Evolutionary conservation across 1,140 invertebrate species (phyloP), one percentile per base, ranked within the genome.

Genomic region (Heliconius melpomene): DNA sequence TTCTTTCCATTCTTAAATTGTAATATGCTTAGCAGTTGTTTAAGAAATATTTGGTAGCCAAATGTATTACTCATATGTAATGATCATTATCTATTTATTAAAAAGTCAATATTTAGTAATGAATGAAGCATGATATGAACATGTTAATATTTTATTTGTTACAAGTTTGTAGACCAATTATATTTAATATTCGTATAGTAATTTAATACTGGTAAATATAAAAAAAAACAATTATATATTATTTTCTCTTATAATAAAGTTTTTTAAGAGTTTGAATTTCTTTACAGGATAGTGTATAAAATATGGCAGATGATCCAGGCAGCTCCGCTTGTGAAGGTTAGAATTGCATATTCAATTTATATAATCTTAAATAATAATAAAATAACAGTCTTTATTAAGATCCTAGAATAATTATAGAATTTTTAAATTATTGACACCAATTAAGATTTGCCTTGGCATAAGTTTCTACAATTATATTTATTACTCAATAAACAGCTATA

Each of bases 221-320:
- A 46, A 46, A 46, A 38, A 46, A 46, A 46, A 0, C 11, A 46
- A 46, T 46, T 16, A 16, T 46, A 46, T 46, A 46, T 46, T 5
- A 46, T 16, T 46, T 16, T 16, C 13, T 16, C 5, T 16, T 46
- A 46, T 46, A 16, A 46, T 46, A 66, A 26, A 29, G 1, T 66
- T 3, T 66, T 26, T 11, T 26, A 29, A 23, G 29, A 13, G 1
- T 6, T 66, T 29, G 9, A 26, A 66, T 75, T 74, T 66, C 26
- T 7, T 78, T 72, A 20, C 72, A 78, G 72, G 32, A 23, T 66
- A 38, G n/a, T 50, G 72, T 82, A 54, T 26, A 8, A 66, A 81
- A 40, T 73, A 92, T 92, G 90, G 87, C 84, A 72, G 90, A 91
- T 81, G 87, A 91, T 54, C 86, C 87, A 3, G 86, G 83, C 46